phyloP scores from a whole-genome alignment of 2,888 invertebrate genomes.

The Spialia ferax region DNA sequence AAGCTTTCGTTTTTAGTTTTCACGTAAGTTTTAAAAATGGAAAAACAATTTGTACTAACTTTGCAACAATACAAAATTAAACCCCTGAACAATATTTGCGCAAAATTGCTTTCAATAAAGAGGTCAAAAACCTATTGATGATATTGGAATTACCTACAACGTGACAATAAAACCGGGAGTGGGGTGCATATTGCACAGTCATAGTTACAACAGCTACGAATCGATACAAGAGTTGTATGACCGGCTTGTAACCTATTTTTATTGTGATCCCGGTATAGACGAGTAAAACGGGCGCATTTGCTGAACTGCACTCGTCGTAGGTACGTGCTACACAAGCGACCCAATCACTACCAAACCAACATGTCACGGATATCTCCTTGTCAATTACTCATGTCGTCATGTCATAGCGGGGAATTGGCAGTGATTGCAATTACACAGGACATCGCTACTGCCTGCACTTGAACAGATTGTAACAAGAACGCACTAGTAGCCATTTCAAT shows the following conservation, averaged over 20 bases:
- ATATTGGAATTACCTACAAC: background rate
- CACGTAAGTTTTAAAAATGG: background rate
- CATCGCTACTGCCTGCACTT: conserved; percentile 33
- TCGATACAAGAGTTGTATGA: conserved; percentile 69
- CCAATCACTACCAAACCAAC: conserved; percentile 41
- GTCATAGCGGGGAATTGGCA: conserved; percentile 41
- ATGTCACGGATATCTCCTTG: conserved; percentile 44
- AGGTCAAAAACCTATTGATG: background rate
- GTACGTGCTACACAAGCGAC: conserved; percentile 50
- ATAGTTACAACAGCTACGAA: conserved; percentile 43
- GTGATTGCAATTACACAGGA: conserved; percentile 45
- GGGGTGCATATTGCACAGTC: background rate
- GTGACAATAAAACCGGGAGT: background rate
- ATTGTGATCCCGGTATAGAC: conserved; percentile 65
- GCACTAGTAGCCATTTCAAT: conserved; percentile 13
- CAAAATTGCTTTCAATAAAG: background rate
- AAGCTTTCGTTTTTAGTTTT: background rate
- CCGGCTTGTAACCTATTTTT: conserved; percentile 66
- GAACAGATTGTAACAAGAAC: conserved; percentile 37
- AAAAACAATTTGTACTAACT: background rate
- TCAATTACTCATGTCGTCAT: conserved; percentile 40
- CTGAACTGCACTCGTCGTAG: too few species aligned
- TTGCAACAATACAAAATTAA: background rate
- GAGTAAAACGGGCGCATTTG: conserved; percentile 64
- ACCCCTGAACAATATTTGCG: background rate